These are phyloP conservation scores for Dermatemys mawii DNA, from an alignment of 2,113 vertebrate species.

Conservation along the genomic window DNA sequence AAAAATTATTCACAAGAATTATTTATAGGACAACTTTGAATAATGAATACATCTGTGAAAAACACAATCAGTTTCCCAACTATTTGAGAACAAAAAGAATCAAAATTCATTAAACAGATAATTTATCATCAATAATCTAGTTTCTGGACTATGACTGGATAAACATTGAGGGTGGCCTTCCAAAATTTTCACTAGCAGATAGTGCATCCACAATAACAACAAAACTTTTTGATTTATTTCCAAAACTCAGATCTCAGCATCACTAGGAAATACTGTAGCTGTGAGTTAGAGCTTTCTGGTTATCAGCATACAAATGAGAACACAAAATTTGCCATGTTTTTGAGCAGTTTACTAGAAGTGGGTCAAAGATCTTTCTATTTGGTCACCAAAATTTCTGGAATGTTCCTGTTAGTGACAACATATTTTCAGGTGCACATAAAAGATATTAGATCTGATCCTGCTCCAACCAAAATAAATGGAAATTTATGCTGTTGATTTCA, in stretches of 20 bases:
- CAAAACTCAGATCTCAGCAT: not conserved
- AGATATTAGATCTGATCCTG: not conserved
- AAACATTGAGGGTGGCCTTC: not conserved
- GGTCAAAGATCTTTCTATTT: not conserved
- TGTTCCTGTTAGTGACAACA: not conserved
- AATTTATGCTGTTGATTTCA: not conserved
- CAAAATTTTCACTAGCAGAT: not conserved
- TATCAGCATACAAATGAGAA: not conserved
- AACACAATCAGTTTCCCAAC: not conserved
- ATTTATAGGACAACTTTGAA: not conserved
- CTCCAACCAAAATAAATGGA: not conserved
- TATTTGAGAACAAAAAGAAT: not conserved
- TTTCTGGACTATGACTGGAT: too few species aligned
- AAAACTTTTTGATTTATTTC: not conserved
- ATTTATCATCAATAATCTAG: not conserved
- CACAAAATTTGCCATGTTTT: not conserved
- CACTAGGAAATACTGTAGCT: not conserved
- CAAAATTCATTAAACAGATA: not conserved
- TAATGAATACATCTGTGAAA: not conserved
- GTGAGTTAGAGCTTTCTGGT: not conserved
- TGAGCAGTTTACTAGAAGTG: not conserved
- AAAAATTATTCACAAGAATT: not conserved
- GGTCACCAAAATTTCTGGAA: not conserved
- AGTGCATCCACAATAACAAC: not conserved
- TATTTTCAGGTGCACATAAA: not conserved